Percentiles rank a stretch among this genome's conserved stretches.
These are phyloP conservation scores for Gavialis gangeticus DNA, from an alignment of 2,113 vertebrate genomes.

Conservation along the genomic window DNA sequence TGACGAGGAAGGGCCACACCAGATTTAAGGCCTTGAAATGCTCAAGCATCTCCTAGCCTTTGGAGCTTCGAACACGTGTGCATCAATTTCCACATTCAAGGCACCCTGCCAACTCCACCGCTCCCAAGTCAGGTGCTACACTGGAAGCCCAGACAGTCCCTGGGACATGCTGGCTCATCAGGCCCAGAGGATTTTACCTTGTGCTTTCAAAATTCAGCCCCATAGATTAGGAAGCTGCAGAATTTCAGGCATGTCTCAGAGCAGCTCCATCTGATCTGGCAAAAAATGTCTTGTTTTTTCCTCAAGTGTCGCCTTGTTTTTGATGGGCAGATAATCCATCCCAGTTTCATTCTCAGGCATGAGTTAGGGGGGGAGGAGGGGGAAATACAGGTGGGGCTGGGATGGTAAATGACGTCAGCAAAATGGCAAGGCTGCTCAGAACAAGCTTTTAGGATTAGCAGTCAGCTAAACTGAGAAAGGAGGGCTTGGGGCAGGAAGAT, in stretches of 20 bases:
- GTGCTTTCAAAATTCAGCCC: background rate
- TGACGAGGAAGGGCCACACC: background rate
- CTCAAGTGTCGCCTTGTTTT: background rate
- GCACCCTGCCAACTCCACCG: fast-evolving
- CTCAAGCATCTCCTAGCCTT: background rate
- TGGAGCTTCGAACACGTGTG: background rate
- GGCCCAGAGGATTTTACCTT: background rate
- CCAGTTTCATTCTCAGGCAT: fast-evolving
- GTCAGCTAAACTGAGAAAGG: fast-evolving
- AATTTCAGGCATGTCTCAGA: background rate
- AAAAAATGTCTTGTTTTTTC: background rate
- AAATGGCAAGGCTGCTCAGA: background rate
- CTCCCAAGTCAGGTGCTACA: background rate
- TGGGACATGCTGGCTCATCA: fast-evolving
- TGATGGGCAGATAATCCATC: fast-evolving
- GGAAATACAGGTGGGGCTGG: fast-evolving
- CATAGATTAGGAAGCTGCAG: background rate
- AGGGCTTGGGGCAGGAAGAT: background rate
- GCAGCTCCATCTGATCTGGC: fast-evolving
- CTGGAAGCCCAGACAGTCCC: background rate
- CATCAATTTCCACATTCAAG: background rate
- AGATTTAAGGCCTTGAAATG: background rate
- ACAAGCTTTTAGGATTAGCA: background rate
- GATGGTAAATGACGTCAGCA: background rate
- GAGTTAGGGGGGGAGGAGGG: background rate